Evolutionary conservation across 2,888 invertebrate species (phyloP).

Genomic region (Epirrhoe alternata): DNA sequence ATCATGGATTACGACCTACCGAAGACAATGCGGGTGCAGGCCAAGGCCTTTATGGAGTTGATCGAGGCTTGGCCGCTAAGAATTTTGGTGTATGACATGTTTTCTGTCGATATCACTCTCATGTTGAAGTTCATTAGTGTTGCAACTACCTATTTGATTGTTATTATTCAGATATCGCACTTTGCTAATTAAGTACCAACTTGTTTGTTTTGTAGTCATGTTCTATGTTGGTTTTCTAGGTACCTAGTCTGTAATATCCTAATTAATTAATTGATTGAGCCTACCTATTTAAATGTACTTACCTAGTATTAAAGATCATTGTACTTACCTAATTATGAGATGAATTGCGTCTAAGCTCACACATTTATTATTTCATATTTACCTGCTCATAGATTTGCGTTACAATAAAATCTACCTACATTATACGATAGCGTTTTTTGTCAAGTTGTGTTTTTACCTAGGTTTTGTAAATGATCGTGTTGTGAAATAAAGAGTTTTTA

Average conservation of each 20-base stretch:
- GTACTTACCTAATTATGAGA: too few relatives aligned
- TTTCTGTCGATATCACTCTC: slow-evolving; percentile 67
- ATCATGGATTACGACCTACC: slow-evolving; percentile 69
- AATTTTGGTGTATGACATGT: slow-evolving; percentile 65
- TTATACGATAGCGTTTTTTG: too few relatives aligned
- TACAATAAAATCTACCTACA: too few relatives aligned
- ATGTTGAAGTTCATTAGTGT: slow-evolving; percentile 72
- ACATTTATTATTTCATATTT: too few relatives aligned
- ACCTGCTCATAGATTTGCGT: too few relatives aligned
- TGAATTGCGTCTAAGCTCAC: too few relatives aligned
- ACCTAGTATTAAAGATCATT: too few relatives aligned
- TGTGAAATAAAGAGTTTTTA: slow-evolving; percentile 4
- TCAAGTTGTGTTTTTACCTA: not conserved
- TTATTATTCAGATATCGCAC: slow-evolving; percentile 69
- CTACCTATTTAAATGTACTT: too few relatives aligned
- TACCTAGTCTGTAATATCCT: too few relatives aligned
- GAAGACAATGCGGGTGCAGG: slow-evolving; percentile 60
- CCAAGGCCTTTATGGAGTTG: slow-evolving; percentile 69
- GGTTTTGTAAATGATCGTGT: not conserved
- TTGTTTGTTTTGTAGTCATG: not conserved
- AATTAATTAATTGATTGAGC: too few relatives aligned
- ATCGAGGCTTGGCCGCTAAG: slow-evolving; percentile 66
- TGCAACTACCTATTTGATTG: slow-evolving; percentile 70
- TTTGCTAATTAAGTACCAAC: slow-evolving; percentile 25
- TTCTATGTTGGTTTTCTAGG: too few relatives aligned